Evolutionary conservation across 2,888 invertebrate genomes (phyloP), one percentile per base, ranked within the genome.

Genomic region (Adelognathus sp.): DNA sequence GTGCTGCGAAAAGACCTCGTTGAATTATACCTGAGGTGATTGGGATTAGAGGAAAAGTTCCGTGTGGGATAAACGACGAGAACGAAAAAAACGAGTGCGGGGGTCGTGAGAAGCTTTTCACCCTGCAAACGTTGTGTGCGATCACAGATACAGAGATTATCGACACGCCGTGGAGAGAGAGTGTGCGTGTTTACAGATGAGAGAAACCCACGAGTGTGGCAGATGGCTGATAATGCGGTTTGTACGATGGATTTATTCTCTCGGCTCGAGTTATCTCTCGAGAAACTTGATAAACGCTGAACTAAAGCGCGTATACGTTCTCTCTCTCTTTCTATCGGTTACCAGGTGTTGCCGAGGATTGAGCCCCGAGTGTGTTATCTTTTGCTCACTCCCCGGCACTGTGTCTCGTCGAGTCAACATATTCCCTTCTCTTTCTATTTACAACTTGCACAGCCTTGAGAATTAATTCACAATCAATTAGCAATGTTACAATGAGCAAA

Each of bases 151-250:
- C 4, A 16, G 46, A 60, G 52, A 77, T 77, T 54, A 66, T 56
- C 44, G 46, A 46, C 16, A 50, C 21, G n/a, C 9, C 4, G 21
- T n/a, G n/a, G 21, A 27, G 33, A 7, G 14, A 14, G 18, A 16
- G 16, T 16, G 44, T 24, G 11, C 5, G 58, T 21, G 36, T 5
- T 3, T 16, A 16, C 11, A 11, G 21, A 24, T n/a, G n/a, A 50
- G 61, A 61, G 18, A 60, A 61, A 41, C 56, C 46, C 67, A 64
- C 76, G 69, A 69, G 58, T 44, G 64, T 31, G 60, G 75, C 78
- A 79, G 78, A 75, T 74, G 78, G 63, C 72, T 56, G 73, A 79
- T 79, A 79, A 63, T 63, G 72, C 56, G 46, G 67, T 36, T 77
- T 61, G 60, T 52, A 77, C 61, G 76, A 77, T 77, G 72, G 67